These are phyloP conservation scores for Gymnothorax reevesii DNA, from an alignment of 2,797 vertebrate genomes.

Conservation along the genomic window DNA sequence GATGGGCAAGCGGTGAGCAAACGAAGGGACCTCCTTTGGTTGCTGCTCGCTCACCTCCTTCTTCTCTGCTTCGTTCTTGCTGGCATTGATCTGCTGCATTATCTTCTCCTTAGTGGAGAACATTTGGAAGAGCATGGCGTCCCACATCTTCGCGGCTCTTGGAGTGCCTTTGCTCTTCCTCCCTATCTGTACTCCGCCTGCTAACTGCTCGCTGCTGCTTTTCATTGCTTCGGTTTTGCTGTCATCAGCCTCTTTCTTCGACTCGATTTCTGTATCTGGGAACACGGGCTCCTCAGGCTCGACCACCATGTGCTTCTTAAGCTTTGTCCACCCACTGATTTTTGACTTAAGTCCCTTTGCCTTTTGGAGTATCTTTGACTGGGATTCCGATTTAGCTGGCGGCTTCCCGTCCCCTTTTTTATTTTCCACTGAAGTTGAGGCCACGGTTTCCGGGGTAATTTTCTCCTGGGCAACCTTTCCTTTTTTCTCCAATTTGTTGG, in stretches of 20 bases:
- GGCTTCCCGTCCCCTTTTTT: conserved; percentile 27
- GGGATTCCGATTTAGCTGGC: conserved; percentile 53
- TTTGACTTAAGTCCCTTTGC: conserved; percentile 67
- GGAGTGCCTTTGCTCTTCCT: conserved; percentile 57
- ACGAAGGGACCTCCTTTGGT: conserved; percentile 61
- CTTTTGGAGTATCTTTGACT: conserved; percentile 65
- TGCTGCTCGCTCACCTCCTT: conserved; percentile 31
- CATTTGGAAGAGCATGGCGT: conserved; percentile 89
- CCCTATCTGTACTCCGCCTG: conserved; percentile 18
- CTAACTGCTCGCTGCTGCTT: conserved; percentile 21
- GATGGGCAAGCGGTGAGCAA: conserved; percentile 78
- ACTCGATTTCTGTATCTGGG: conserved; percentile 55
- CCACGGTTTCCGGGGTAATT: conserved; percentile 21
- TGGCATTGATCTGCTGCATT: conserved; percentile 72
- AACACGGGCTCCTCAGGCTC: conserved; percentile 73
- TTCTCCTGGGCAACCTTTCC: conserved; percentile 35
- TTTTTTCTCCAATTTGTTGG: conserved; percentile 36
- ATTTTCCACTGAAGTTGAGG: conserved; percentile 44
- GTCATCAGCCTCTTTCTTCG: conserved; percentile 14
- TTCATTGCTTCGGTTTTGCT: background rate
- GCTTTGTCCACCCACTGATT: conserved; percentile 83
- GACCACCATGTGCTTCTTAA: conserved; percentile 88
- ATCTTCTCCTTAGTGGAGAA: conserved; percentile 75
- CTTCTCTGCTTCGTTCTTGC: conserved; percentile 58
- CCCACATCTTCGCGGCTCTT: conserved; percentile 86